Evolutionary conservation across 2,113 vertebrate species (phyloP).

Genomic region (Phoxinus phoxinus): DNA sequence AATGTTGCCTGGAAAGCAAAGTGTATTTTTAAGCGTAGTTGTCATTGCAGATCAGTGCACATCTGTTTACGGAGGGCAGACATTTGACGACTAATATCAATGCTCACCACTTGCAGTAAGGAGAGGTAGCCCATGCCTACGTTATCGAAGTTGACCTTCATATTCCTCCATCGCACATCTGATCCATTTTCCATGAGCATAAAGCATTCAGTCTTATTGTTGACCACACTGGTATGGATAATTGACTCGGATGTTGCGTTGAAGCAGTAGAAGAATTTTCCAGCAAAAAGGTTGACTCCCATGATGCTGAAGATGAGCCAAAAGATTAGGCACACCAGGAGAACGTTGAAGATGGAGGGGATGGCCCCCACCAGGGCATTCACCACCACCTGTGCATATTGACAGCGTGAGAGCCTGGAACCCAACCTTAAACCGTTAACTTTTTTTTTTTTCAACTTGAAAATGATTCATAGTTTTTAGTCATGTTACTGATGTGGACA

Average conservation of each 20-base stretch:
- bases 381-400: conserved; percentile 85
- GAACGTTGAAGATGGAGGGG: conserved; percentile 94
- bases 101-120: conserved; percentile 92
- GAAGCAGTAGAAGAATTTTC: conserved; percentile 89
- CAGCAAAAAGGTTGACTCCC: conserved; percentile 95
- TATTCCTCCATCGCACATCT: conserved; percentile 87
- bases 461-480: too few species aligned
- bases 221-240: conserved; percentile 68
- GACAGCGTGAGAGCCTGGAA: neutral
- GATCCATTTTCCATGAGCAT: conserved; percentile 61
- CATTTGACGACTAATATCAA: neutral
- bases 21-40: neutral
- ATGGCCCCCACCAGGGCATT: conserved; percentile 93
- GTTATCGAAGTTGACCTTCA: conserved; percentile 92
- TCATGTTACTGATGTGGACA: too few species aligned
- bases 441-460: too few species aligned
- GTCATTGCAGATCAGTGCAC: neutral
- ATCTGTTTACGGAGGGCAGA: neutral
- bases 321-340: conserved; percentile 95
- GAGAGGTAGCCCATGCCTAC: conserved; percentile 94
- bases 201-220: conserved; percentile 86
- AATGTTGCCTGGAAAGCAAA: conserved; percentile 86
- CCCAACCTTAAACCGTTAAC: neutral
- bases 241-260: conserved; percentile 81
- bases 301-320: conserved; percentile 99